phyloP scores from a whole-genome alignment of 2,888 invertebrate genomes.

The Netelia inedita region DNA sequence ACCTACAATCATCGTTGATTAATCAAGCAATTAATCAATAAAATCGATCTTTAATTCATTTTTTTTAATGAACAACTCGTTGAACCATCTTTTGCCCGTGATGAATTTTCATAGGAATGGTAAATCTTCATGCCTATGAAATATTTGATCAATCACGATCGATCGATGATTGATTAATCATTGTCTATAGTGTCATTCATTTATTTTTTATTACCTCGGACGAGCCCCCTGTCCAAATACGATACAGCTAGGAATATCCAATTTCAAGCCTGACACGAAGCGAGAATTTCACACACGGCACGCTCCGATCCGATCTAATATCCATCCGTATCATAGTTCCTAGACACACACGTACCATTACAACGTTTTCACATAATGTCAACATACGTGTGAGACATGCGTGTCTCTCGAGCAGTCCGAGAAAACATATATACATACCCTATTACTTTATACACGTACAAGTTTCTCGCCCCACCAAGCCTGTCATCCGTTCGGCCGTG shows the following conservation, averaged over 20 bases:
- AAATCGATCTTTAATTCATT: neutral
- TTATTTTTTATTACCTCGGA: neutral
- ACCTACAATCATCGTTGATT: too few species aligned
- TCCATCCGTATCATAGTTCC: neutral
- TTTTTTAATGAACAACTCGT: too few species aligned
- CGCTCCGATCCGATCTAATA: constrained; percentile 11
- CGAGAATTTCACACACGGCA: neutral
- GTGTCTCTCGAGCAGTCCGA: constrained; percentile 43
- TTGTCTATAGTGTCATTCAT: neutral
- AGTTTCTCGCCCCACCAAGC: constrained; percentile 26
- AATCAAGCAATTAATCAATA: neutral
- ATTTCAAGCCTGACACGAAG: neutral
- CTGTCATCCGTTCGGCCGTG: constrained; percentile 60
- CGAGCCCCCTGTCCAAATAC: constrained; percentile 17
- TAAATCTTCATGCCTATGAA: too few species aligned
- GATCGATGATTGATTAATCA: neutral
- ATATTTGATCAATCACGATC: neutral
- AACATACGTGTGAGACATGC: constrained; percentile 29
- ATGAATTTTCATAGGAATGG: too few species aligned
- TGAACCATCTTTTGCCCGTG: too few species aligned
- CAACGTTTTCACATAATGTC: constrained; percentile 23
- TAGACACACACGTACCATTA: neutral
- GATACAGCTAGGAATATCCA: constrained; percentile 5
- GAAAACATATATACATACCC: constrained; percentile 23
- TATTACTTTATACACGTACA: constrained; percentile 8